phyloP scores from a whole-genome alignment of 2,888 invertebrate genomes.

The Tiliacea aurago region DNA sequence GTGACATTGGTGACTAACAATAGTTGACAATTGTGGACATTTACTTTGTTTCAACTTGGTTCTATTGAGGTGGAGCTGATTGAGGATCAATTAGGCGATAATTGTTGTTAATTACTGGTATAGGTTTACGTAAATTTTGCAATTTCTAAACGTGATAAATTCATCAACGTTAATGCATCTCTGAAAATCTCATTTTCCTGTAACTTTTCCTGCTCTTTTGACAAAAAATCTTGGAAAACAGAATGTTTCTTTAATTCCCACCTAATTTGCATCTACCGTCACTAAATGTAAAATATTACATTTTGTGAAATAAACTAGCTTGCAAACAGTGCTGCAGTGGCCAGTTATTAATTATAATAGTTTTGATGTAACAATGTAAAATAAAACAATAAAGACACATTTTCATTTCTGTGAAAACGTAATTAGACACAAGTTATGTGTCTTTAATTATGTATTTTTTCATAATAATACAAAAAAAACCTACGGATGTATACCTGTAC shows the following conservation, averaged over 20 bases:
- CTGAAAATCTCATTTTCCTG: not conserved
- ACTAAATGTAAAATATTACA: not conserved
- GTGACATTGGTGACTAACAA: constrained; percentile 60
- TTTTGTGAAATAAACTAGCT: not conserved
- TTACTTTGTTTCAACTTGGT: constrained; percentile 46
- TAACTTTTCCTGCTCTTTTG: not conserved
- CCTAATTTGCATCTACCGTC: not conserved
- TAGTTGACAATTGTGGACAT: constrained; percentile 31
- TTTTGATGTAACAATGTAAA: not conserved
- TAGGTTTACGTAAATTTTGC: constrained; percentile 10
- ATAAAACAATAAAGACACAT: no score
- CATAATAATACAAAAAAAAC: no score
- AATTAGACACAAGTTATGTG: no score
- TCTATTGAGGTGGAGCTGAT: constrained; percentile 40
- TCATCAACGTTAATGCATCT: not conserved
- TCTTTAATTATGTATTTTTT: no score
- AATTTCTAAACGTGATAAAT: not conserved
- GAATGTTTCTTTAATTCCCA: not conserved
- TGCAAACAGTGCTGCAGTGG: not conserved
- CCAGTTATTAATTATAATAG: not conserved
- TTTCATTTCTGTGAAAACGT: not conserved
- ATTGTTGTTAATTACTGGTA: constrained; percentile 29
- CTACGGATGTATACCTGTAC: no score
- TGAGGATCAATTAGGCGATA: constrained; percentile 29
- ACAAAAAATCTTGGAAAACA: not conserved